phyloP scores from a whole-genome alignment of 2,113 vertebrate species.

The Gyps fulvus region DNA sequence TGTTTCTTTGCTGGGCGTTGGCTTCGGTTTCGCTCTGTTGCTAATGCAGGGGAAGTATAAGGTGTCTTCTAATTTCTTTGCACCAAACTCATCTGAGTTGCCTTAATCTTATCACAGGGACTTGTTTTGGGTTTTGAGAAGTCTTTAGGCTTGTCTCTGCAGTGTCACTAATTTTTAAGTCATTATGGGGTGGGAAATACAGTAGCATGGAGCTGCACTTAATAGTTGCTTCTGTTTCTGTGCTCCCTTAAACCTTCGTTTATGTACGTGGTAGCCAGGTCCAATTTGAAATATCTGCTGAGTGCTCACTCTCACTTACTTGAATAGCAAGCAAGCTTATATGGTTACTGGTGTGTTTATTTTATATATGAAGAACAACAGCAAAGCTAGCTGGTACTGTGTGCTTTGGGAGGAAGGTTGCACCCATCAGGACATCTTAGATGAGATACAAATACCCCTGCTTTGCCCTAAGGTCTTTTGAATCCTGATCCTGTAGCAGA shows the following conservation, averaged over 20 bases:
- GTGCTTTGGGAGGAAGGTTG: not conserved
- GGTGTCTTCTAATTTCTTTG: not conserved
- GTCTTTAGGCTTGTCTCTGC: not conserved
- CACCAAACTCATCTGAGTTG: not conserved
- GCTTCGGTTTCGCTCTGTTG: not conserved
- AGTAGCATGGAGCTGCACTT: not conserved
- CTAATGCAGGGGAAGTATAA: not conserved
- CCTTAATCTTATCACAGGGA: not conserved
- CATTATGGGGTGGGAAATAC: not conserved
- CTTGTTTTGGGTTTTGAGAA: not conserved
- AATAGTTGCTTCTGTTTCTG: not conserved
- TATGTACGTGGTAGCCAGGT: not conserved
- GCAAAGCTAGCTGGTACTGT: not conserved
- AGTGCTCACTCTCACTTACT: not conserved
- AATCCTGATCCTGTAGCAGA: not conserved
- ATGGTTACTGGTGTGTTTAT: not conserved
- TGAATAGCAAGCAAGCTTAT: not conserved
- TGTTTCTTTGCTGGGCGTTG: not conserved
- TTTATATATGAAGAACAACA: not conserved
- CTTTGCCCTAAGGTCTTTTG: not conserved
- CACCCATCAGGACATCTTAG: not conserved
- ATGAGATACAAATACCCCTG: not conserved
- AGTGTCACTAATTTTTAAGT: not conserved
- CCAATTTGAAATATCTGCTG: not conserved
- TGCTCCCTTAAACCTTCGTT: not conserved